Conservation (phyloP, 2,113 vertebrate species). For the Etheostoma cragini region DNA sequence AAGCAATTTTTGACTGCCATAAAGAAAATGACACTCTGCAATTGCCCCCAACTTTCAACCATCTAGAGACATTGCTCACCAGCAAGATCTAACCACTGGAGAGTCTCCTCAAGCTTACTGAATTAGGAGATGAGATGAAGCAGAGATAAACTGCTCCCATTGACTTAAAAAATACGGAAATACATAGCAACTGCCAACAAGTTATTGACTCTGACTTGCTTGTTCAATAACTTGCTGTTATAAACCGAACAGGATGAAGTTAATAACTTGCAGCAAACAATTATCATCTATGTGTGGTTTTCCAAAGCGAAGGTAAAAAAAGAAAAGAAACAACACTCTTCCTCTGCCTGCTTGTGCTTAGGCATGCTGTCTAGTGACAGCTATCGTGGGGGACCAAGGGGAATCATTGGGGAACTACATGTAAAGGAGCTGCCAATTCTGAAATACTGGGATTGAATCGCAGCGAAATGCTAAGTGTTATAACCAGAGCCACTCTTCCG, state of each 20-base stretch:
- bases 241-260: constrained; percentile 5
- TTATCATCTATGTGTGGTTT: not conserved
- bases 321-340: not conserved
- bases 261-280: not conserved
- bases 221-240: not conserved
- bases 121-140: constrained; percentile 3
- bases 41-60: not conserved
- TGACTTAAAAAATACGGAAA: constrained; percentile 1
- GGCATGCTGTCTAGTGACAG: constrained; percentile 34
- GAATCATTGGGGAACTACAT: not conserved
- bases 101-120: not conserved
- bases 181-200: not conserved
- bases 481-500: not conserved
- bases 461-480: constrained; percentile 13
- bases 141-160: not conserved
- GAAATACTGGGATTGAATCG: not conserved
- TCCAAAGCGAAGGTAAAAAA: not conserved
- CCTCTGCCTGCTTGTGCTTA: not conserved
- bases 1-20: not conserved
- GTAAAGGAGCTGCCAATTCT: not conserved
- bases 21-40: not conserved
- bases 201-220: not conserved
- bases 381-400: constrained; percentile 24
- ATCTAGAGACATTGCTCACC: not conserved
- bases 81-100: not conserved